Percentiles rank a stretch among this genome's conserved stretches.
Conservation (phyloP, 2,113 vertebrate species). For the Cromileptes altivelis region DNA sequence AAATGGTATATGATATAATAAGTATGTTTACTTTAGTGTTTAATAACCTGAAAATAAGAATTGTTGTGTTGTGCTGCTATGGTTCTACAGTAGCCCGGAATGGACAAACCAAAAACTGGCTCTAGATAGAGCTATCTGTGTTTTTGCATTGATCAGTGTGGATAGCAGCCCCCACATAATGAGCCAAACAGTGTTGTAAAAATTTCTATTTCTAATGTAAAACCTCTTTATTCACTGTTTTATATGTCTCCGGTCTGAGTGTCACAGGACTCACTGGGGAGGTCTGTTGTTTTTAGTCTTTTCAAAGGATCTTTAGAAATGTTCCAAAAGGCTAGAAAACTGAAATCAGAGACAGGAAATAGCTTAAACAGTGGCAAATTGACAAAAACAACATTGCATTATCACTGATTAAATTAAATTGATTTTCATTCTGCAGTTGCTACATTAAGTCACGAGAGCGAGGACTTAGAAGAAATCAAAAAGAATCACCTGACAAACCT, state of each 20-base stretch:
- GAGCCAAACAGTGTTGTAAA: no score
- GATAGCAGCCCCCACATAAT: no score
- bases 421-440: conserved; percentile 18
- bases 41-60: no score
- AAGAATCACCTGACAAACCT: background rate
- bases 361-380: background rate
- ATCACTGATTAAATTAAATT: background rate
- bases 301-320: background rate
- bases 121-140: no score
- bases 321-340: background rate
- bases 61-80: no score
- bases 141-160: no score
- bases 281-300: background rate
- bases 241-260: background rate
- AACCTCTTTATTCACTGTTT: no score
- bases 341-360: background rate
- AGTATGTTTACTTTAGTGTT: no score
- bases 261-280: background rate
- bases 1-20: no score
- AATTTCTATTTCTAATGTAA: no score
- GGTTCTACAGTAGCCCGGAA: no score
- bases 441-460: background rate
- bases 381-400: background rate
- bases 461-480: background rate
- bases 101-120: no score